Percentiles rank a stretch among this genome's conserved stretches.
Conservation (phyloP, 1,140 invertebrate genomes). For the Drosophila eugracilis region DNA sequence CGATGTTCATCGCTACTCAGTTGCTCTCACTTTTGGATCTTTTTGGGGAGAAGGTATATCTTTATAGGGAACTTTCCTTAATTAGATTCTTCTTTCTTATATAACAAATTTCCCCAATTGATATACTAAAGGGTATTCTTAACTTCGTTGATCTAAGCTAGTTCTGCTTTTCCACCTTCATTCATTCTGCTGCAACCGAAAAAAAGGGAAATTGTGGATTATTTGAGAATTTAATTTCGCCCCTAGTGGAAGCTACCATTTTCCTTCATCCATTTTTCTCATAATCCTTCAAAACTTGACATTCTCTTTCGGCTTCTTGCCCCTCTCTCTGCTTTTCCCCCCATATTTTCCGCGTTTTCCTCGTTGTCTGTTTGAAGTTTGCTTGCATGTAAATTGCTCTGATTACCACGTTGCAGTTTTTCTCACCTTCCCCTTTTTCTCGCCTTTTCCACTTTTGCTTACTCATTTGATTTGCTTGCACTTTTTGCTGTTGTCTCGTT, state of each 20-base stretch:
- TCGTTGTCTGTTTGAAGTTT: constrained; percentile 75
- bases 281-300: constrained; percentile 44
- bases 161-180: no score
- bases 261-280: neutral
- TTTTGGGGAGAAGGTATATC: no score
- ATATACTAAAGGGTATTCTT: no score
- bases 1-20: constrained; percentile 68
- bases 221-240: constrained; percentile 74
- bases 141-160: no score
- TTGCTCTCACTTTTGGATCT: constrained; percentile 43
- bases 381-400: constrained; percentile 81
- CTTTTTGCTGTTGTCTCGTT: constrained; percentile 59
- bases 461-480: constrained; percentile 79
- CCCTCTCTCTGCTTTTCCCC: neutral
- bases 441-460: constrained; percentile 50
- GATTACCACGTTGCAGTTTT: constrained; percentile 79
- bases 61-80: no score
- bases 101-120: no score
- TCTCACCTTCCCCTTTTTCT: constrained; percentile 15
- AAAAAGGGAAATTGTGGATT: constrained; percentile 51
- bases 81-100: no score
- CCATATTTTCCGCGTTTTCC: constrained; percentile 10
- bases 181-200: constrained; percentile 38
- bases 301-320: constrained; percentile 14
- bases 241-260: neutral